A percentile compares a stretch with the other conserved stretches of the same genome.
Conservation (phyloP, 2,113 vertebrate genomes). For the Chionodraco myersi region DNA sequence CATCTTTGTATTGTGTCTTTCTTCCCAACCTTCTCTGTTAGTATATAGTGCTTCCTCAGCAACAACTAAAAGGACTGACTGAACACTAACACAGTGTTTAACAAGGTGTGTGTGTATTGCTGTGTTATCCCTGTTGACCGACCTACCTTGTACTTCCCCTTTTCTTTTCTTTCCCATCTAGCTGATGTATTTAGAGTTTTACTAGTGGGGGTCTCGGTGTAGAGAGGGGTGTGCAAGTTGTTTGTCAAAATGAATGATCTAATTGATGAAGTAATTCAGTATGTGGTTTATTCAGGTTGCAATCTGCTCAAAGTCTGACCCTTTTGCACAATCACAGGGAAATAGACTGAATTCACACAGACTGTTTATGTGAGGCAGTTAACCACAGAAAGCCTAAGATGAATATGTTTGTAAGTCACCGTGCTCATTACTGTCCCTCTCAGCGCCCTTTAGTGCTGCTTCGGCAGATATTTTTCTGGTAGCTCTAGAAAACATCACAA, state of each 20-base stretch:
- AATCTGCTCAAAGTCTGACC: slow-evolving; percentile 52
- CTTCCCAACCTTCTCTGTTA: slow-evolving; percentile 14
- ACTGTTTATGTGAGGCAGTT: slow-evolving; percentile 55
- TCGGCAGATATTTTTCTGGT: slow-evolving; percentile 21
- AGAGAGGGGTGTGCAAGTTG: not conserved
- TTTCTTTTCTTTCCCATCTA: slow-evolving; percentile 14
- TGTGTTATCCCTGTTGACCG: slow-evolving; percentile 52
- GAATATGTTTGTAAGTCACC: slow-evolving; percentile 41
- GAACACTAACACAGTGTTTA: slow-evolving; percentile 65
- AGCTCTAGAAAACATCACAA: slow-evolving; percentile 17
- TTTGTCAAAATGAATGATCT: slow-evolving; percentile 44
- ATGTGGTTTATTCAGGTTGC: slow-evolving; percentile 44
- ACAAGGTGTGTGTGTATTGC: slow-evolving; percentile 53
- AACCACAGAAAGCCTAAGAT: slow-evolving; percentile 52
- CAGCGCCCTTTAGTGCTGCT: slow-evolving; percentile 14
- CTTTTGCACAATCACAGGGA: slow-evolving; percentile 50
- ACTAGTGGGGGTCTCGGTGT: not conserved
- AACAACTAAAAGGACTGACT: slow-evolving; percentile 49
- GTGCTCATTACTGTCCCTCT: slow-evolving; percentile 48
- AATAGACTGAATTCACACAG: slow-evolving; percentile 46
- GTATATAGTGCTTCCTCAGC: slow-evolving; percentile 32
- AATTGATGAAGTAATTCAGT: slow-evolving; percentile 48
- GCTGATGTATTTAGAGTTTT: slow-evolving; percentile 14
- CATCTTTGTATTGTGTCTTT: slow-evolving; percentile 4
- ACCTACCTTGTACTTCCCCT: slow-evolving; percentile 19